Base-by-base conservation (phyloP, 2,888 invertebrate genomes). In the Drosophila mettleri region DNA sequence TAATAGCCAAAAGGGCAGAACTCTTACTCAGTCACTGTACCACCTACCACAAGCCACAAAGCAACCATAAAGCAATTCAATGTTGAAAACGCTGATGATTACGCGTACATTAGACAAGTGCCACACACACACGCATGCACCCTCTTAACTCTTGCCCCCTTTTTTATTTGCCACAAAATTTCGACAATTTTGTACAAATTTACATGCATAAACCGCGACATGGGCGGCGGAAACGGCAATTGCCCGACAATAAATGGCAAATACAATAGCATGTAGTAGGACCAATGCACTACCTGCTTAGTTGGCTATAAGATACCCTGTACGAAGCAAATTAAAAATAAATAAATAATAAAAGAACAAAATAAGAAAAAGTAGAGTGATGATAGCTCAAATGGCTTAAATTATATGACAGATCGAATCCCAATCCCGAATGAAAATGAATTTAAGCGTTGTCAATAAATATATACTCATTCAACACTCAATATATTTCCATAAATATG, bases 161-260 rank as follows among this genome's bases (percentile, higher is more conserved):
- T 49, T 55, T 87, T 86, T 87, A 90, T 89, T 80, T 85, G 79
- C 89, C 90, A 80, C 90, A 87, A 88, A 90, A 87, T 81, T 85
- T 85, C 85, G 80, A 79, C 83, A 87, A 86, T 88, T 90, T 90
- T 81, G 78, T 77, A 86, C 81, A 86, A 90, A 87, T 90, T 89
- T 88, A 81, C 80, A 83, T 76, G 76, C 80, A 87, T 87, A 89
- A 89, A 74, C 79, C 81, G 89, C 85, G 74, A 61, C 73, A 69
- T 69, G 66, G 64, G 73, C 65, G 74, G 67, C 86, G 85, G 89
- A 89, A 85, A 73, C 65, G 70, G 79, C 89, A 88, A 86, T 88
- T 88, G 87, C 78, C 78, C 83, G 39, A 67, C 69, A 87, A 79
- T 80, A 82, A 88, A 74, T 78, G 78, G 46, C 75, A 83, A 69